Evolutionary conservation across 2,113 vertebrate genomes (phyloP).

Genomic region (Furnarius figulus): DNA sequence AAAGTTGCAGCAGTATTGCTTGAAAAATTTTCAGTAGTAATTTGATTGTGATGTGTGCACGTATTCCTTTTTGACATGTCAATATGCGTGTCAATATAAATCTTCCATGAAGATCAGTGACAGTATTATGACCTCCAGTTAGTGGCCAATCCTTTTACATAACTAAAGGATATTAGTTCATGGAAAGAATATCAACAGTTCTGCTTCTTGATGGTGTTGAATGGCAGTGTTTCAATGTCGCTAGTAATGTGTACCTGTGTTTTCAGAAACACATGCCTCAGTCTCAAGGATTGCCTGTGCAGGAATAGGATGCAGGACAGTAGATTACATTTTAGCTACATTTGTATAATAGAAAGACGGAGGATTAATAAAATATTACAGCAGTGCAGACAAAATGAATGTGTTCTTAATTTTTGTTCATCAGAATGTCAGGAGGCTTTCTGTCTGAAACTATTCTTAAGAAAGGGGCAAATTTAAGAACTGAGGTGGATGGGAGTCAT

Average conservation of each 20-base stretch:
- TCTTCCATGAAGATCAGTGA: constrained; percentile 16
- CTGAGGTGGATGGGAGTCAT: not conserved
- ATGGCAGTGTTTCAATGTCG: not conserved
- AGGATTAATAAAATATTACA: not conserved
- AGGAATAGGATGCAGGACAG: not conserved
- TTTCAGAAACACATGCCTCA: not conserved
- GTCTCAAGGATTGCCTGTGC: not conserved
- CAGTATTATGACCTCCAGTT: constrained; percentile 35
- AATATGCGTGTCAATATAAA: constrained; percentile 33
- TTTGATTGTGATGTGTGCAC: constrained; percentile 50
- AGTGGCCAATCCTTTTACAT: not conserved
- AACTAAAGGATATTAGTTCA: not conserved
- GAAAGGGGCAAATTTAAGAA: not conserved
- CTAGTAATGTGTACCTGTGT: not conserved
- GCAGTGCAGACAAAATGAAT: not conserved
- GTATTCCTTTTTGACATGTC: constrained; percentile 38
- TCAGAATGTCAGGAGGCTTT: not conserved
- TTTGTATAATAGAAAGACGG: not conserved
- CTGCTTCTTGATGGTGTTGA: not conserved
- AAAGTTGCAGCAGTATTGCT: constrained; percentile 33
- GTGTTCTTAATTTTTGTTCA: not conserved
- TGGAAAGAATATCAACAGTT: not conserved
- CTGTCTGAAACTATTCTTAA: not conserved
- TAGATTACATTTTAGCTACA: not conserved
- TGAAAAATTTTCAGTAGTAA: constrained; percentile 56